Evolutionary conservation across 2,888 invertebrate genomes (phyloP), one percentile per base, ranked within the genome.

Genomic region (Parthenolecanium corni): DNA sequence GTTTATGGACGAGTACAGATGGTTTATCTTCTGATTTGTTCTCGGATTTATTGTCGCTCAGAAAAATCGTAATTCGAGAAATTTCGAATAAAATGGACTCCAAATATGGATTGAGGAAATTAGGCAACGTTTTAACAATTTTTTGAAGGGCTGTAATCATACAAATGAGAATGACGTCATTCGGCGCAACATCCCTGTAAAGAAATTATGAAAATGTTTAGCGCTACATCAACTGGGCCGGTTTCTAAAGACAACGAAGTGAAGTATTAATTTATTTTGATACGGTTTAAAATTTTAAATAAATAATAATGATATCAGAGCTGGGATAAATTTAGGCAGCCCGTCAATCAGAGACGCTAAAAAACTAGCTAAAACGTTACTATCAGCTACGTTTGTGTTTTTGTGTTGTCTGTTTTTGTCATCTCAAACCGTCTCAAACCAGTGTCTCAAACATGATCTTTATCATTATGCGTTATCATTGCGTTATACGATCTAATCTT

Each of bases 241-340:
- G 14, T 6, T 16, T n/a, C n/a, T 11, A 16, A 4, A n/a, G n/a
- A n/a, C n/a, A 44, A 14, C 14, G 24, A 16, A 44, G 20, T 14
- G 21, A 31, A 31, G 9, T 38, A 18, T 42, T 20, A 47, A 47
- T 23, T 64, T 42, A 11, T 88, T 24, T 44, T 52, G 52, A 21
- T 52, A 52, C 16, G 25, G 31, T 31, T 21, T 24, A 1, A 62
- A n/a, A n/a, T n/a, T n/a, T n/a, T n/a, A n/a, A n/a, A n/a, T n/a
- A n/a, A n/a, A n/a, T n/a, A n/a, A 70, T 1, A 86, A 75, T 68
- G 80, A 80, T 4, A 87, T 77, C 6, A 89, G 73, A 5, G 81
- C 79, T 0, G 91, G 89, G 80, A 92, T 85, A 70, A 89, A 87
- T 70, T 81, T 82, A 1, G 86, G 80, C n/a, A 94, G 76, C 65